Evolutionary conservation across 2,797 vertebrate species (phyloP), one percentile per base, ranked within the genome.

Genomic region (Prionace glauca): DNA sequence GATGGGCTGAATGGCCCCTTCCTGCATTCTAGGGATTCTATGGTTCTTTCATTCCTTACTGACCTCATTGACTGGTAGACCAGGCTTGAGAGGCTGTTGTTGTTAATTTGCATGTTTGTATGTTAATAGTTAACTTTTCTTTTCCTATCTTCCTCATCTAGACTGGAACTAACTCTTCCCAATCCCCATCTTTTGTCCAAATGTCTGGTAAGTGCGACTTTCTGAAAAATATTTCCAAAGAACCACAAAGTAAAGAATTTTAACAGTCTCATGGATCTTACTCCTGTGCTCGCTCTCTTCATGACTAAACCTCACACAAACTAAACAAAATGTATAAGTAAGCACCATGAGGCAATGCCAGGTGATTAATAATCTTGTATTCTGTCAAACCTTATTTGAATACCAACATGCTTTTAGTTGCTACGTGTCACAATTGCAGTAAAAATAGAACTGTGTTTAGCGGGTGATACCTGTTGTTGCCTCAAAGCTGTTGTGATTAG

Each of bases 121-220:
- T 69, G 67, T 20, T 69, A 69, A 18, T 18, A 69, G 18, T 69
- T 18, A 77, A 24, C 14, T 29, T 72, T 71, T 41, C 45, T 69
- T 94, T 14, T 56, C 93, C 26, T 50, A 77, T 45, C 71, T 94
- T 50, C 7, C 81, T 45, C 41, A 45, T 95, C 29, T n/a, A 95
- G 93, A 32, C 93, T 29, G 93, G 69, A 56, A 60, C 41, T 11
- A 95, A 50, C 41, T 95, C 93, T 10, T 72, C 71, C 32, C 93
- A 72, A 95, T 5, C 93, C 8, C 26, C 71, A 10, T 2, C 93
- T 77, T 95, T 32, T 20, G 93, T 95, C 26, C 93, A 95, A 45
- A 95, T 95, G 93, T 50, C 93, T 32, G 71, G 93, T 95, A 74
- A 74, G 93, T 95, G 45, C 11, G 11, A 77, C 32, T 77, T 50